Evolutionary conservation across 2,888 invertebrate genomes (phyloP).

Genomic region (Apoda limacodes): DNA sequence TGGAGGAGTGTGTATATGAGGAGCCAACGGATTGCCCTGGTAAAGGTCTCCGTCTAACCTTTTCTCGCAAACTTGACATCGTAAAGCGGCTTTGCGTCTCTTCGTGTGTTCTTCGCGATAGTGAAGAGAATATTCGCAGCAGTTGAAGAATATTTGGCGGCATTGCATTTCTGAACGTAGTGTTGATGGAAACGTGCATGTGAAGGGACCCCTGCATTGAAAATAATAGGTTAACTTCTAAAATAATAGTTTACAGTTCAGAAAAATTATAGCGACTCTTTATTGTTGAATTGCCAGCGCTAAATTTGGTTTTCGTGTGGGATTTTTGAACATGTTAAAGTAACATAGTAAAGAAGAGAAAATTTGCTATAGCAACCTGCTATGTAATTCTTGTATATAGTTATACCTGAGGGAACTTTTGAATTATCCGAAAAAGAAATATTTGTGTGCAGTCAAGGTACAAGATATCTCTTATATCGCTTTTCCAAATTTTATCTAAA

Average conservation of each 20-base stretch:
- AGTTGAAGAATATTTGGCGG: slow-evolving; percentile 55
- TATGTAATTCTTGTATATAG: not conserved
- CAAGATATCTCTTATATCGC: no score
- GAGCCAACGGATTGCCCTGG: slow-evolving; percentile 21
- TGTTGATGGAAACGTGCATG: slow-evolving; percentile 49
- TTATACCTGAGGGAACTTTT: not conserved
- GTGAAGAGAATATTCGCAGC: slow-evolving; percentile 60
- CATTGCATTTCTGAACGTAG: slow-evolving; percentile 48
- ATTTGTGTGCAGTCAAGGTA: no score
- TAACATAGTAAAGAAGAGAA: no score
- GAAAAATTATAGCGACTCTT: not conserved
- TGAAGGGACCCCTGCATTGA: slow-evolving; percentile 52
- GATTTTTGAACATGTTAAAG: no score
- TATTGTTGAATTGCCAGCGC: slow-evolving; percentile 1
- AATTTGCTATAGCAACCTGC: not conserved
- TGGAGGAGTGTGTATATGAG: slow-evolving; percentile 25
- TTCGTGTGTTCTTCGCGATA: slow-evolving; percentile 61
- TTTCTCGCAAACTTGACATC: slow-evolving; percentile 63
- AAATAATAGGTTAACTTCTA: slow-evolving; percentile 4
- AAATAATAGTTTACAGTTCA: not conserved
- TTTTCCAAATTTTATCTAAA: no score
- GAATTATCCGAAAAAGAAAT: not conserved
- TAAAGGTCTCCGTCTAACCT: slow-evolving; percentile 43
- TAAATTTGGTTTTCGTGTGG: no score
- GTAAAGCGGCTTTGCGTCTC: slow-evolving; percentile 50